A percentile compares a stretch with the other conserved stretches of the same genome.
Evolutionary conservation across 2,113 vertebrate species (phyloP).

Genomic region (Aphelocoma coerulescens): DNA sequence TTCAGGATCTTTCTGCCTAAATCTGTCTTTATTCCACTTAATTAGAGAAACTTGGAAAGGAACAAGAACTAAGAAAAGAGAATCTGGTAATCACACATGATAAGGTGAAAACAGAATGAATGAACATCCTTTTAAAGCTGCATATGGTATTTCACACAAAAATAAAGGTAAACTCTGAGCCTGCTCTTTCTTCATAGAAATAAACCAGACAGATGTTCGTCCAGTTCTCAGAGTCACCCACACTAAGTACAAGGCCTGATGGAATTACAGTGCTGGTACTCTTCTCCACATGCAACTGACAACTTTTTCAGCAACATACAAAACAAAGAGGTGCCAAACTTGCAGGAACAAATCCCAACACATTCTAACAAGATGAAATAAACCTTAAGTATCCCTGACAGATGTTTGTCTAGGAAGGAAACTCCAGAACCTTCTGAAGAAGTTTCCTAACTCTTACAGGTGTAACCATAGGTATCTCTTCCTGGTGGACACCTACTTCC

Average conservation of each 20-base stretch:
- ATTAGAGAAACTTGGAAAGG: background rate
- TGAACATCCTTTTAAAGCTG: background rate
- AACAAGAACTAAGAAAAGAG: background rate
- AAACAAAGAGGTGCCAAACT: background rate
- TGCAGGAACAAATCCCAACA: background rate
- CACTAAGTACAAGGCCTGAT: background rate
- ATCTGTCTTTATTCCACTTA: background rate
- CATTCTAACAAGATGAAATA: background rate
- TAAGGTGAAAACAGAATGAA: background rate
- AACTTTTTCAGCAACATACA: background rate
- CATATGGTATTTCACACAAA: background rate
- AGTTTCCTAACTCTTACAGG: background rate
- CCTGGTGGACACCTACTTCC: background rate
- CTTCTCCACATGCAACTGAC: rapidly evolving
- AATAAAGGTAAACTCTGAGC: background rate
- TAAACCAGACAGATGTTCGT: background rate
- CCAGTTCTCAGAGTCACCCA: background rate
- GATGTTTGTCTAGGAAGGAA: background rate
- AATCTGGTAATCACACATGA: background rate
- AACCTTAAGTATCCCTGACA: background rate
- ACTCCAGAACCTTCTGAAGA: background rate
- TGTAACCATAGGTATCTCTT: background rate
- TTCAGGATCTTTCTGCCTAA: background rate
- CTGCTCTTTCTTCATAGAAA: background rate
- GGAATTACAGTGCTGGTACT: background rate